Base-by-base conservation (phyloP, 1,140 invertebrate genomes). In the Aricia agestis region DNA sequence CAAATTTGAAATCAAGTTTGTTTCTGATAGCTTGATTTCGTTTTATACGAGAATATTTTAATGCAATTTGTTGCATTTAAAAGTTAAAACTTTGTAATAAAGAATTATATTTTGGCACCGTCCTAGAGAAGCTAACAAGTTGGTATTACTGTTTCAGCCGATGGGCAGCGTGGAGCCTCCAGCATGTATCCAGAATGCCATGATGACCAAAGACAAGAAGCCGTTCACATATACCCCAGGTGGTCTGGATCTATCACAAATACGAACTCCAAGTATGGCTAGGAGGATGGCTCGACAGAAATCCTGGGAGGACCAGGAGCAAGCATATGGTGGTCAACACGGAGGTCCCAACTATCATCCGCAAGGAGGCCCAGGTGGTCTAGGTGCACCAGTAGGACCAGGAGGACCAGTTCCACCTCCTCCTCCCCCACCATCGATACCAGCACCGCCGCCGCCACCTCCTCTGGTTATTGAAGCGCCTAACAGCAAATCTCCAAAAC, bases 131-230 rank as follows among this genome's bases (percentile, higher is more conserved):
- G 0, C n/a, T 45, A 67, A 36, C 19, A 66, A n/a, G n/a, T 36
- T 71, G 32, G 67, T 76, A 75, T 76, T 67, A 68, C 45, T 76
- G 74, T 90, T 91, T 67, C 86, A 92, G 89, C 85, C 86, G 63
- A 86, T 89, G 82, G 84, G 87, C 6, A 76, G 67, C 63, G 72
- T 89, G 18, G 96, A 97, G 83, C 96, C 97, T 63, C 97, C 97
- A 71, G 95, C 96, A 59, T 97, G 96, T 66, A 96, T 98, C 36
- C 97, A 98, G 82, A 97, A 97, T 81, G 97, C 97, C 6, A 97
- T 98, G 97, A 95, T 97, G 94, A 97, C 96, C 74, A 97, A 98
- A 92, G 97, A 98, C 84, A 98, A 98, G 87, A 98, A 97, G 84
- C 97, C 97, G 1, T 98, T 98, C 85, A 98, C 97, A 2, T 98